Evolutionary conservation across 2,888 invertebrate species (phyloP).

Genomic region (Cryptosula pallasiana): DNA sequence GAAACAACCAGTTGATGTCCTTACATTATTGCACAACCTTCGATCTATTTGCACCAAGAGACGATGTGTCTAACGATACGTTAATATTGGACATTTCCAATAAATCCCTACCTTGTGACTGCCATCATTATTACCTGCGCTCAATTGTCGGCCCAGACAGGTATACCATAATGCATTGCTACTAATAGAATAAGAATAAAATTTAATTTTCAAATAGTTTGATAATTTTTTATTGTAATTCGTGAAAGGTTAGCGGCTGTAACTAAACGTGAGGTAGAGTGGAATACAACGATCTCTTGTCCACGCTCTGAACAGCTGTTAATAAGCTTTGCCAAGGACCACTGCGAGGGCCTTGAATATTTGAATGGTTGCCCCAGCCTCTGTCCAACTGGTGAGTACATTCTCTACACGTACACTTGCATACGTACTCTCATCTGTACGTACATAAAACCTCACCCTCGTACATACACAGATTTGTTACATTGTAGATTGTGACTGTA

Average conservation of each 20-base stretch:
- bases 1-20: not conserved
- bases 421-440: too few relatives aligned
- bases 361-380: not conserved
- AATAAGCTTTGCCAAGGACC: too few relatives aligned
- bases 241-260: too few relatives aligned
- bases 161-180: too few relatives aligned
- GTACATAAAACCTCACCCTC: too few relatives aligned
- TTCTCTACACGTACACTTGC: too few relatives aligned
- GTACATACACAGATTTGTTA: too few relatives aligned
- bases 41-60: not conserved
- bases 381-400: not conserved
- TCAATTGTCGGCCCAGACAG: too few relatives aligned
- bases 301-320: too few relatives aligned
- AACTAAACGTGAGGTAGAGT: too few relatives aligned
- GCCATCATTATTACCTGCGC: not conserved
- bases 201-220: not conserved
- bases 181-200: not conserved
- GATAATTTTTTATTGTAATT: not conserved
- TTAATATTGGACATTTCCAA: not conserved
- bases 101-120: not conserved
- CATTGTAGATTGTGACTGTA: not conserved
- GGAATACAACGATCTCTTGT: too few relatives aligned
- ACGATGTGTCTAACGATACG: not conserved
- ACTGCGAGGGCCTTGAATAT: too few relatives aligned
- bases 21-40: conserved; percentile 6